Evolutionary conservation across 2,113 vertebrate genomes (phyloP).

Genomic region (Nyctereutes procyonoides): DNA sequence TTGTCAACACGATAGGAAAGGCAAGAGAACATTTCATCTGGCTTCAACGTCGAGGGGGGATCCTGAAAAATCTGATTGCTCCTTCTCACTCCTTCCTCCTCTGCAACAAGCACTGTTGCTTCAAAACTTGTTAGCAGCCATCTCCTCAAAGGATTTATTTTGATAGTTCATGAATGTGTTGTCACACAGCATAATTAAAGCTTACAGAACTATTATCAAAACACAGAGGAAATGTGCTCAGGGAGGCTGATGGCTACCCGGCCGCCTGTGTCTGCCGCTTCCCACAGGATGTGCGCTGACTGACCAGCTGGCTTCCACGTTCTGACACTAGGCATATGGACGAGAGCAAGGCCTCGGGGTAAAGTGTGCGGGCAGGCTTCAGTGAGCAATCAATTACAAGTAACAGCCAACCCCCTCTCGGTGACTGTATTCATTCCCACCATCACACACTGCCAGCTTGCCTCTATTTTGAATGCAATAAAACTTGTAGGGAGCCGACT

Average conservation of each 20-base stretch:
- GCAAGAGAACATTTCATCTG: constrained; percentile 57
- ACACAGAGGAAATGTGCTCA: constrained; percentile 73
- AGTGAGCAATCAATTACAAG: constrained; percentile 87
- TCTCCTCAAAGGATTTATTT: constrained; percentile 85
- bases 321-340: constrained; percentile 89
- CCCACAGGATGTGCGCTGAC: constrained; percentile 82
- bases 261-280: constrained; percentile 76
- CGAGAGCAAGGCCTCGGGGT: constrained; percentile 85
- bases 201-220: constrained; percentile 82
- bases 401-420: constrained; percentile 82
- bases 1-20: constrained; percentile 71
- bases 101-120: constrained; percentile 72
- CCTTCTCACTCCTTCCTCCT: constrained; percentile 40
- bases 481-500: constrained; percentile 85
- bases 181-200: constrained; percentile 85
- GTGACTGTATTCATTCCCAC: constrained; percentile 79
- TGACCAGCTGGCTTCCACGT: constrained; percentile 88
- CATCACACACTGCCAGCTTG: constrained; percentile 77
- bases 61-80: constrained; percentile 61
- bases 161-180: constrained; percentile 82
- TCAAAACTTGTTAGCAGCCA: constrained; percentile 80
- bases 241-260: constrained; percentile 77
- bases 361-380: constrained; percentile 83
- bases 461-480: constrained; percentile 79
- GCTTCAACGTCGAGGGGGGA: constrained; percentile 44